Evolutionary conservation across 2,888 invertebrate genomes (phyloP).

Genomic region (Chorisops tibialis): DNA sequence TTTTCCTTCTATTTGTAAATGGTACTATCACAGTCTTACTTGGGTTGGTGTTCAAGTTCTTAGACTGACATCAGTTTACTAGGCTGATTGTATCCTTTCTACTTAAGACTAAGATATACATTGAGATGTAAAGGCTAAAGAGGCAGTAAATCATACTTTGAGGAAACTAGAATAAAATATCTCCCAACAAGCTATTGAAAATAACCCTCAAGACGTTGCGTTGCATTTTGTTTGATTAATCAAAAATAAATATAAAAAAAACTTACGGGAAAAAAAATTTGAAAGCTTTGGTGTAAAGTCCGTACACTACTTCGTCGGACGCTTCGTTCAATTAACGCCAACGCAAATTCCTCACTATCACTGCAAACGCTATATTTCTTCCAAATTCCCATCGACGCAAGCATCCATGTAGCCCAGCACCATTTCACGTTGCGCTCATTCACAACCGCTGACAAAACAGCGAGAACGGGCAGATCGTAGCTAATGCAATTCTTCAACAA

Average conservation of each 20-base stretch:
- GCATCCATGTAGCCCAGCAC: constrained; percentile 50
- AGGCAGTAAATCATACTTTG: too few species aligned
- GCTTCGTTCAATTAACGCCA: constrained; percentile 42
- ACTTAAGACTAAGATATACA: too few species aligned
- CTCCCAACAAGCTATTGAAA: too few species aligned
- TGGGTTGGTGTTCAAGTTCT: too few species aligned
- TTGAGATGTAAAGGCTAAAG: too few species aligned
- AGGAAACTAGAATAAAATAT: too few species aligned
- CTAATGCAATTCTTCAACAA: constrained; percentile 42
- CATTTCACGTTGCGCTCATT: constrained; percentile 41
- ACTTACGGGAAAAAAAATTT: constrained; percentile 68
- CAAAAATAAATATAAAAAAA: not conserved
- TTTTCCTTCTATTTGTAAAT: too few species aligned
- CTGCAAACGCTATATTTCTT: constrained; percentile 33
- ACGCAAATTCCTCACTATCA: constrained; percentile 38
- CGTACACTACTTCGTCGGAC: constrained; percentile 58
- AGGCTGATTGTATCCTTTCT: too few species aligned
- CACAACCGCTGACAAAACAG: constrained; percentile 45
- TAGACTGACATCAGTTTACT: too few species aligned
- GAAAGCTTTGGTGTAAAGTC: constrained; percentile 63
- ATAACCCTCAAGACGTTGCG: too few species aligned
- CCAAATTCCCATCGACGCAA: constrained; percentile 41
- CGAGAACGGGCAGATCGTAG: constrained; percentile 44
- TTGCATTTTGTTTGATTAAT: too few species aligned
- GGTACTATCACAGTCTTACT: too few species aligned